Percentiles rank a stretch among this genome's conserved stretches.
phyloP scores from a whole-genome alignment of 1,140 invertebrate species.

The Tetragnatha versicolor region DNA sequence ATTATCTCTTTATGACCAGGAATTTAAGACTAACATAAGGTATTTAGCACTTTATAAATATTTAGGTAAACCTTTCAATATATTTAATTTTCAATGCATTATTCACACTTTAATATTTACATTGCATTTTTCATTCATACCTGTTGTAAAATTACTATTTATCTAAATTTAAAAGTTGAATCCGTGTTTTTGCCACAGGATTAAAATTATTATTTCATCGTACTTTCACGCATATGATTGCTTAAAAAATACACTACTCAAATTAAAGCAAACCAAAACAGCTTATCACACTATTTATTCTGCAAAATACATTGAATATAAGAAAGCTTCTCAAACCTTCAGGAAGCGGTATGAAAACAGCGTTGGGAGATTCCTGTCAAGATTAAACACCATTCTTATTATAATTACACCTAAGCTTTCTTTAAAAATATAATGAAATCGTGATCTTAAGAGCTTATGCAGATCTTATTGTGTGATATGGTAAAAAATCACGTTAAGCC shows the following conservation, averaged over 20 bases:
- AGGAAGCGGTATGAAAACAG: background rate
- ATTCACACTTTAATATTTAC: too few relatives aligned
- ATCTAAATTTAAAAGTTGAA: too few relatives aligned
- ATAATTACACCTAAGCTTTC: constrained; percentile 8
- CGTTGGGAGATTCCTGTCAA: background rate
- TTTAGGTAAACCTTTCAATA: too few relatives aligned
- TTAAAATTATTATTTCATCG: too few relatives aligned
- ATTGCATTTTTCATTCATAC: too few relatives aligned
- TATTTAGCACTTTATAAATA: too few relatives aligned
- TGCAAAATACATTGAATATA: background rate
- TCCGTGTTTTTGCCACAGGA: too few relatives aligned
- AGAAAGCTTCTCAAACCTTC: background rate
- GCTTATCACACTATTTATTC: background rate
- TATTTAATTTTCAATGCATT: too few relatives aligned
- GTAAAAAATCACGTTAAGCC: background rate
- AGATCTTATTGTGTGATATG: background rate
- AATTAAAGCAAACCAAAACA: background rate
- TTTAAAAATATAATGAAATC: constrained; percentile 12
- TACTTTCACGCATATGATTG: background rate
- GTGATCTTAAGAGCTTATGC: constrained; percentile 23
- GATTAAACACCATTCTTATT: constrained; percentile 20
- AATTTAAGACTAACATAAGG: too few relatives aligned
- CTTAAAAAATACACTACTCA: background rate
- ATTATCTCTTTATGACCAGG: too few relatives aligned
- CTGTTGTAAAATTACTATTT: too few relatives aligned